Percentiles rank a stretch among this genome's conserved stretches.
Conservation (phyloP, 2,888 invertebrate genomes). For the Megaustenia siamemsis region DNA sequence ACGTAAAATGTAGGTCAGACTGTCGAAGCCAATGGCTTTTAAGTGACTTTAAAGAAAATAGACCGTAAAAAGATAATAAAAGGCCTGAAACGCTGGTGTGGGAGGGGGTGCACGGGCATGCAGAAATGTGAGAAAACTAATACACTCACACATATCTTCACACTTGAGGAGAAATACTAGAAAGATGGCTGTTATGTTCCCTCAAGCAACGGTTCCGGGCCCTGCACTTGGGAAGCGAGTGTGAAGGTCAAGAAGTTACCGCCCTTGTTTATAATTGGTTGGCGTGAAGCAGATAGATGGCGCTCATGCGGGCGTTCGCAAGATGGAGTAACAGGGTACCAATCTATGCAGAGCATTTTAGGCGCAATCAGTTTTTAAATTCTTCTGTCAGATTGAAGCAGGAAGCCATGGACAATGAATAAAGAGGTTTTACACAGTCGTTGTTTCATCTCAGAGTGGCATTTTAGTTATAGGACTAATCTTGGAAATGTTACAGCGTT, state of each 20-base stretch:
- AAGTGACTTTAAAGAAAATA: neutral
- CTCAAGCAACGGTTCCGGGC: slow-evolving; percentile 14
- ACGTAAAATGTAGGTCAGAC: neutral
- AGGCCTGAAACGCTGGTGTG: no score
- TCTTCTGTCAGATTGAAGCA: neutral
- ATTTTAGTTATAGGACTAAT: no score
- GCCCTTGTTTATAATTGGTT: slow-evolving; percentile 36
- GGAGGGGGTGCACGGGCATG: neutral
- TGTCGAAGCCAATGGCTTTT: no score
- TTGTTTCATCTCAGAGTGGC: no score
- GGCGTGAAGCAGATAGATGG: slow-evolving; percentile 10
- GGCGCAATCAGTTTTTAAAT: neutral
- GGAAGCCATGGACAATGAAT: no score
- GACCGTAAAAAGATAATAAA: neutral
- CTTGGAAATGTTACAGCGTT: no score
- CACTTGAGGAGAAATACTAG: slow-evolving; percentile 14
- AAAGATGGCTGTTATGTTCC: slow-evolving; percentile 16
- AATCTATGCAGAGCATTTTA: neutral
- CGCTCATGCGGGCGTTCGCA: neutral
- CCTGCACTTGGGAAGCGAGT: neutral
- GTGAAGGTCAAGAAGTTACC: slow-evolving; percentile 34
- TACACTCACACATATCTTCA: slow-evolving; percentile 20
- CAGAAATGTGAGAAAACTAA: slow-evolving; percentile 30
- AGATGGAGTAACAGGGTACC: neutral
- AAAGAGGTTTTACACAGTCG: no score